Conservation (phyloP, 2,113 vertebrate species). For the Trogon surrucura region DNA sequence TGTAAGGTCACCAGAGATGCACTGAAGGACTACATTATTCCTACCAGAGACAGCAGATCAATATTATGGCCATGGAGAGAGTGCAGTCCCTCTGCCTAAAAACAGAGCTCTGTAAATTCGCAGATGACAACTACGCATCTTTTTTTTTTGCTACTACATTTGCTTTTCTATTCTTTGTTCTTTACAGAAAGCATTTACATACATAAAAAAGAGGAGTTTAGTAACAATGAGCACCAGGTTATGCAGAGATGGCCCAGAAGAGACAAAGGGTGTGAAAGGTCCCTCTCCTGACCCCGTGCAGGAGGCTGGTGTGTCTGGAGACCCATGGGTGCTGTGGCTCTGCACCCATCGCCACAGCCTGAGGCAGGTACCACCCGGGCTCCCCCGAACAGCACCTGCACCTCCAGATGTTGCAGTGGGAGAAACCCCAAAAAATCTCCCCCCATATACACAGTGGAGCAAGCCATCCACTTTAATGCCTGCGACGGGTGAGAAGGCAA, state of each 20-base stretch:
- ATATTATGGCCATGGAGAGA: neutral
- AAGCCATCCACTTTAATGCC: fast-evolving
- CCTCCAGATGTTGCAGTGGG: neutral
- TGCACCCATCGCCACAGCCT: fast-evolving
- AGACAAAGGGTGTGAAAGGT: neutral
- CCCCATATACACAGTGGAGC: fast-evolving
- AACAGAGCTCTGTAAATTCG: neutral
- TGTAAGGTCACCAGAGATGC: neutral
- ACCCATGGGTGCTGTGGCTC: fast-evolving
- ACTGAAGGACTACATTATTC: neutral
- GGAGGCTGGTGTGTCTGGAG: neutral
- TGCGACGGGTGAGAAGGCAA: fast-evolving
- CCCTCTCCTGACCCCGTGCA: fast-evolving
- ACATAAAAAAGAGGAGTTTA: neutral
- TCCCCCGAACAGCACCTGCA: neutral
- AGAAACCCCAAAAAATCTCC: neutral
- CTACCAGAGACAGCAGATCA: neutral
- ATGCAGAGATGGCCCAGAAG: neutral
- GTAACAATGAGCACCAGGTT: fast-evolving
- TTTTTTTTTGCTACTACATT: neutral
- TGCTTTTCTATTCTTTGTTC: neutral
- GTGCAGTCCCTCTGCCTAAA: neutral
- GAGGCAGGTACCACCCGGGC: fast-evolving
- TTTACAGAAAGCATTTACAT: neutral
- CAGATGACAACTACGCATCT: neutral